These are phyloP conservation scores for Gobio occitaniae DNA, from an alignment of 2,797 vertebrate genomes.

Conservation along the genomic window DNA sequence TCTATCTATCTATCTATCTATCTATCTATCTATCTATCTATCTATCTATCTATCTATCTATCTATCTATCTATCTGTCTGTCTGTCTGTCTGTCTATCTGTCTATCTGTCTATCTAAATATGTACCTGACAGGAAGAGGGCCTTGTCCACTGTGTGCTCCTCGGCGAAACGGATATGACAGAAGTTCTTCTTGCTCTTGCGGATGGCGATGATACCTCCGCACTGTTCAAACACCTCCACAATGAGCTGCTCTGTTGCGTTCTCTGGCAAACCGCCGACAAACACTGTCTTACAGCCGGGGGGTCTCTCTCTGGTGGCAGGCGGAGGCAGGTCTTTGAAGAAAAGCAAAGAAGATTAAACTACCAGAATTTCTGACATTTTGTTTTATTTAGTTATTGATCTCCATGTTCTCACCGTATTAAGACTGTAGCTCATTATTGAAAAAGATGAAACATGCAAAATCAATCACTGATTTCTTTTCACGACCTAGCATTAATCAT, in stretches of 20 bases:
- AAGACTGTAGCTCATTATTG: background rate
- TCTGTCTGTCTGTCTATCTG: accelerated
- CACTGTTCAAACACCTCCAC: conserved; percentile 95
- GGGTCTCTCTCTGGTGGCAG: conserved; percentile 91
- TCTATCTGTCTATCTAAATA: background rate
- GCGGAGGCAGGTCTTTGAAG: conserved; percentile 89
- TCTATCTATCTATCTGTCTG: too few relatives aligned
- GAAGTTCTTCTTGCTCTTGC: conserved; percentile 97
- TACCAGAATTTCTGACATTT: conserved; percentile 16
- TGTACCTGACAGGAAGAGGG: conserved; percentile 92
- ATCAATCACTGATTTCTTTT: conserved; percentile 29
- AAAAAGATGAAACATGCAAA: conserved; percentile 16
- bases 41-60: too few relatives aligned
- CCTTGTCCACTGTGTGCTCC: conserved; percentile 93
- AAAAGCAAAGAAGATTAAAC: conserved; percentile 9
- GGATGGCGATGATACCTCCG: conserved; percentile 92
- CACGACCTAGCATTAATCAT: conserved; percentile 10
- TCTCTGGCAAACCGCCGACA: conserved; percentile 94
- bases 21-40: too few relatives aligned
- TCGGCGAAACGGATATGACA: conserved; percentile 95
- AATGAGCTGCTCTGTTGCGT: conserved; percentile 90
- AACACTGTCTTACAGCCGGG: conserved; percentile 97
- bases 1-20: too few relatives aligned
- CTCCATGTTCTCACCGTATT: background rate
- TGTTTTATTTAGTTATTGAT: conserved; percentile 31